Evolutionary conservation across 2,888 invertebrate genomes (phyloP), one percentile per base, ranked within the genome.

Genomic region (Limnephilus lunatus): DNA sequence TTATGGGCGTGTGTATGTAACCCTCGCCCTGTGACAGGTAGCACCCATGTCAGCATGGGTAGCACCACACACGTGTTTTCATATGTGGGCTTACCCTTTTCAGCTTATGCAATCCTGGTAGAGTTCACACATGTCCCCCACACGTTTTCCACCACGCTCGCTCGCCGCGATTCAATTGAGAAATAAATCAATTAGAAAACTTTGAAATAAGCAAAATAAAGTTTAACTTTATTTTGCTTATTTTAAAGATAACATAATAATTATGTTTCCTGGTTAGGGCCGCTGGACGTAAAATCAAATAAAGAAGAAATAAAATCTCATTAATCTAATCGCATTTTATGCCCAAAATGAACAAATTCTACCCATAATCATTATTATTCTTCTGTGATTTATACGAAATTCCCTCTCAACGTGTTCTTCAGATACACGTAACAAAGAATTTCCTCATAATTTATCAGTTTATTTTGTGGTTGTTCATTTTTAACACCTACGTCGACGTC

Each of bases 61-160:
- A 44, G 32, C 85, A 44, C 5, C 85, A 85, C 32, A 85, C 39
- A 44, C 19, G 30, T 82, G 19, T 82, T 82, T 81, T 82, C 82
- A 31, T 81, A 88, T 88, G 85, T 83, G 88, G 48, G 35, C 39
- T 32, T 80, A 81, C 86, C 87, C 91, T 85, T 11, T 91, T 82
- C 68, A n/a, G 30, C 68, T n/a, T 85, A 53, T 93, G 93, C 91
- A 85, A 30, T 85, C 93, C 93, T 93, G 90, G 91, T 93, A 90
- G 91, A 86, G 86, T 83, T 80, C 93, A 92, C 93, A 93, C 93
- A 93, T 93, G 93, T 93, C 93, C 93, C 93, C 93, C 91, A 88
- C 92, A 82, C n/a, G 68, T 68, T 68, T 25, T 68, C 68, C 68
- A 68, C 68, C 68, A 68, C 25, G 2, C 5, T 7, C 68, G 2